Base-by-base conservation (phyloP, 37 sponge, comb jelly and placozoan genomes). In the Diacarnus erythraeanus region DNA sequence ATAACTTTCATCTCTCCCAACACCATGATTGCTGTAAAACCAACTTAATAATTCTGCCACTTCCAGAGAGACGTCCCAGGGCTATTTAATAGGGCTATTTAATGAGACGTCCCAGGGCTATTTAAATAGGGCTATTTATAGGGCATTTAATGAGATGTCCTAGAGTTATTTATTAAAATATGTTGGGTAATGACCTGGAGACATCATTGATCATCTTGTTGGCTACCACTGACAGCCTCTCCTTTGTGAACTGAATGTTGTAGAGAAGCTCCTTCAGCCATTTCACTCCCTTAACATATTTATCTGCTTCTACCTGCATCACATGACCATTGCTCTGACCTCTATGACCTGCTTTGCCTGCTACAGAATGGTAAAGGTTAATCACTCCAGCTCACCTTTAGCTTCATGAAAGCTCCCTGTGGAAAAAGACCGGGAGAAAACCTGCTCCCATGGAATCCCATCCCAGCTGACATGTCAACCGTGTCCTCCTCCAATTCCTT, bases 121-220 rank as follows among this genome's bases (percentile, higher is more conserved):
- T n/a, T n/a, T n/a, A n/a, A n/a, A n/a, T n/a, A n/a, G n/a, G n/a
- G n/a, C n/a, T n/a, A n/a, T n/a, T n/a, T n/a, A n/a, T n/a, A n/a
- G n/a, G n/a, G n/a, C n/a, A n/a, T n/a, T n/a, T n/a, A n/a, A n/a
- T n/a, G n/a, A n/a, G n/a, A n/a, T n/a, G n/a, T n/a, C n/a, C n/a
- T n/a, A n/a, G n/a, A n/a, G n/a, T n/a, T n/a, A n/a, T n/a, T n/a
- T n/a, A n/a, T n/a, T n/a, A n/a, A n/a, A n/a, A n/a, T 9, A 23
- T 20, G n/a, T 54, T 54, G 70, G 20, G 6, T 35, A 21, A 27
- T 59, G 26, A 86, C 88, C 83, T 81, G 74, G 77, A 22, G 15
- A 88, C 79, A 72, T 88, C 83, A 42, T 93, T 96, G 57, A 86
- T 26, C 77, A 96, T 88, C 79, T 88, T 96, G 51, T 79, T 87